Evolutionary conservation across 2,113 vertebrate species (phyloP).

Genomic region (Otus sunia): DNA sequence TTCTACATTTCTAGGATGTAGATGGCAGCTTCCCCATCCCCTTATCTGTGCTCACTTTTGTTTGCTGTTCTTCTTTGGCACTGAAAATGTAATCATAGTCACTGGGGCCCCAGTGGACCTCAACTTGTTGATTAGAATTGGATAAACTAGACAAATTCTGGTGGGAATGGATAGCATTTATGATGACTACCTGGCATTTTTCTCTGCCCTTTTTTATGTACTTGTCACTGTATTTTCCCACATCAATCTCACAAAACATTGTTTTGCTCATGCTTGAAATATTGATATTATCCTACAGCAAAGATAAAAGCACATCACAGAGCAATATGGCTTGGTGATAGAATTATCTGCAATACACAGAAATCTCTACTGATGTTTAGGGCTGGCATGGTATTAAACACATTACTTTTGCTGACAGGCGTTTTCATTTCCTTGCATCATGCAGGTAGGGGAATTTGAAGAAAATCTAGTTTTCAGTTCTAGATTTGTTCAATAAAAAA

Average conservation of each 20-base stretch:
- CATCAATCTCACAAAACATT: constrained; percentile 75
- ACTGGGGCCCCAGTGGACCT: background rate
- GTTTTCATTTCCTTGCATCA: constrained; percentile 73
- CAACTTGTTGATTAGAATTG: constrained; percentile 14
- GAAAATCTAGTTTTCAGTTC: constrained; percentile 69
- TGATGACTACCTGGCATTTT: constrained; percentile 54
- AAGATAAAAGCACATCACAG: constrained; percentile 75
- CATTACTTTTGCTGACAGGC: constrained; percentile 80
- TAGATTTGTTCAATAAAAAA: constrained; percentile 65
- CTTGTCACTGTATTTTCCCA: constrained; percentile 69
- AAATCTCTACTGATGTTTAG: constrained; percentile 78
- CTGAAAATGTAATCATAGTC: constrained; percentile 36
- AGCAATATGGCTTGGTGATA: constrained; percentile 74
- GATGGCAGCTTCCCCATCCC: background rate
- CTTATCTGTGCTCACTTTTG: background rate
- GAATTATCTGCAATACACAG: constrained; percentile 76
- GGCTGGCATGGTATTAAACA: constrained; percentile 76
- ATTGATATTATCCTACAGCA: constrained; percentile 73
- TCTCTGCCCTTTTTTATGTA: constrained; percentile 67
- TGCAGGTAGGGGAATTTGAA: constrained; percentile 67
- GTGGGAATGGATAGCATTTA: constrained; percentile 32
- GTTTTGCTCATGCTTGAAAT: constrained; percentile 71
- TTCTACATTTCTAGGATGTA: background rate
- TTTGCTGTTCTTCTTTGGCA: background rate
- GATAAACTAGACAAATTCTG: constrained; percentile 37